phyloP scores from a whole-genome alignment of 92 coral and sea anemone species.

The Pocillopora grandis region DNA sequence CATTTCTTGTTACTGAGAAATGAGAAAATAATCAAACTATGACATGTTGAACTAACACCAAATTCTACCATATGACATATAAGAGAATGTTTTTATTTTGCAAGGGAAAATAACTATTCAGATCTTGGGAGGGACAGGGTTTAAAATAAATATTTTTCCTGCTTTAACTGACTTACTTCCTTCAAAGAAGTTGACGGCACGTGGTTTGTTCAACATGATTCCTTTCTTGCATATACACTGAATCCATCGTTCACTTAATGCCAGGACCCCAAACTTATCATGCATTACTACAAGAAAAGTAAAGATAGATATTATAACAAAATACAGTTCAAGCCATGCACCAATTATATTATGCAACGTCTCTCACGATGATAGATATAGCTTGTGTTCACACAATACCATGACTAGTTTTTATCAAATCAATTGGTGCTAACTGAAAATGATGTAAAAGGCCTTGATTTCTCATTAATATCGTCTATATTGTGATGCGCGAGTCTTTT shows the following conservation, averaged over 20 bases:
- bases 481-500: slow-evolving; percentile 45
- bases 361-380: slow-evolving; percentile 37
- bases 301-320: slow-evolving; percentile 34
- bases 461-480: slow-evolving; percentile 40
- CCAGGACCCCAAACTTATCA: slow-evolving; percentile 58
- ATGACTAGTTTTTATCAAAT: slow-evolving; percentile 40
- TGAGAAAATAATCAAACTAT: slow-evolving; percentile 34
- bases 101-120: slow-evolving; percentile 46
- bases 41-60: slow-evolving; percentile 30
- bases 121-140: slow-evolving; percentile 47
- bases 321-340: slow-evolving; percentile 49
- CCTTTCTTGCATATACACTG: slow-evolving; percentile 61
- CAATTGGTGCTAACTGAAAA: slow-evolving; percentile 43
- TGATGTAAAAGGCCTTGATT: slow-evolving; percentile 42
- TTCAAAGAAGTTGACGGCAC: slow-evolving; percentile 63
- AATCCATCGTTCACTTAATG: slow-evolving; percentile 68
- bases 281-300: slow-evolving; percentile 57
- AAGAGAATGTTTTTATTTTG: slow-evolving; percentile 22
- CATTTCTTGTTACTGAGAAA: slow-evolving; percentile 37
- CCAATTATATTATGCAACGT: slow-evolving; percentile 42
- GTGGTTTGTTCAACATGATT: slow-evolving; percentile 62
- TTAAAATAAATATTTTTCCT: slow-evolving; percentile 47
- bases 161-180: slow-evolving; percentile 62
- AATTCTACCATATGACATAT: slow-evolving; percentile 23
- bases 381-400: slow-evolving; percentile 41